Percentiles rank a stretch among this genome's conserved stretches.
Evolutionary conservation across 2,797 vertebrate genomes (phyloP).

Genomic region (Bradypus variegatus): DNA sequence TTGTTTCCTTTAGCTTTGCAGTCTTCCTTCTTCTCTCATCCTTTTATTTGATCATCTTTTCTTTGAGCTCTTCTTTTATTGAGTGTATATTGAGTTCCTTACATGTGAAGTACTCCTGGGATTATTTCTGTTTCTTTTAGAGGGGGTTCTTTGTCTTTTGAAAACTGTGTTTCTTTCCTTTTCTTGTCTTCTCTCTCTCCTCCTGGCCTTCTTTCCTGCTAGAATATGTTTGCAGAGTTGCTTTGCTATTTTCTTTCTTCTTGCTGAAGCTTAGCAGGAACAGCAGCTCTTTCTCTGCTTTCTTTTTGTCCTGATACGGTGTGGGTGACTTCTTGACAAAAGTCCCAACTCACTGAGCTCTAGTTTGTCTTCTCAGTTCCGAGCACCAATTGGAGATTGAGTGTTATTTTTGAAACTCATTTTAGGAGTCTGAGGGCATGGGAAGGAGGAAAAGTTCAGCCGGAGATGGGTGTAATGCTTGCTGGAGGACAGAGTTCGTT

Average conservation of each 20-base stretch:
- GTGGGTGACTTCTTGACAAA: background rate
- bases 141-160: background rate
- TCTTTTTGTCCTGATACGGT: background rate
- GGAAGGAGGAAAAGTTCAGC: background rate
- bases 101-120: background rate
- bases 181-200: background rate
- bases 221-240: background rate
- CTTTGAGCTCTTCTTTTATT: background rate
- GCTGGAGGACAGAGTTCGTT: too few relatives aligned
- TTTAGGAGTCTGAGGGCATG: background rate
- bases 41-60: background rate
- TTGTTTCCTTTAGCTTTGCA: background rate
- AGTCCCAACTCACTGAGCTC: background rate
- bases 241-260: background rate
- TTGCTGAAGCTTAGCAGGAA: background rate
- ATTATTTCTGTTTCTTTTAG: background rate
- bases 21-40: background rate
- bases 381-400: background rate
- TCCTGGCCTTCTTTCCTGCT: background rate
- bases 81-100: background rate
- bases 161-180: background rate
- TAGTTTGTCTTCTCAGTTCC: background rate
- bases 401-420: background rate
- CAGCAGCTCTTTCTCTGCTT: background rate
- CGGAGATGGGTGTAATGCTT: background rate